Conservation (phyloP, 1,140 invertebrate species). For the Hylaeus volcanicus region DNA sequence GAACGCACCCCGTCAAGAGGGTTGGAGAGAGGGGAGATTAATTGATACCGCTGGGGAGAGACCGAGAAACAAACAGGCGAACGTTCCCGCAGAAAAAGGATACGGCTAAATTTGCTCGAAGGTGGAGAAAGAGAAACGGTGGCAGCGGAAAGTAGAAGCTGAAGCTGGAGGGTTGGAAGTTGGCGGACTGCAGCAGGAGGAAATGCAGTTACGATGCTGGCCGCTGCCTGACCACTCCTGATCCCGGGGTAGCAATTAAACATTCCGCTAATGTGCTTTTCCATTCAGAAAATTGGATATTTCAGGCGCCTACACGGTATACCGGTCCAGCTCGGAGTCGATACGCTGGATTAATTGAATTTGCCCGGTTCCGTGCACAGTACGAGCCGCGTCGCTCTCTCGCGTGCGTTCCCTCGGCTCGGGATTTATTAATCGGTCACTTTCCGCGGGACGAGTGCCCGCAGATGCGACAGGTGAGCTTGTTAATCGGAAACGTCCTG, state of each 20-base stretch:
- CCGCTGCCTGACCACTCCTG: constrained; percentile 62
- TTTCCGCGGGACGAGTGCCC: background rate
- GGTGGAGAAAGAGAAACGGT: constrained; percentile 37
- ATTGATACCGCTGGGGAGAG: constrained; percentile 60
- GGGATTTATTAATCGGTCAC: constrained; percentile 72
- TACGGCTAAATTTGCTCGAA: background rate
- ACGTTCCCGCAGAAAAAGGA: constrained; percentile 37
- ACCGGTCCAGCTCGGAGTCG: constrained; percentile 55
- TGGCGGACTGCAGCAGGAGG: constrained; percentile 50
- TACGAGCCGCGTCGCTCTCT: constrained; percentile 16
- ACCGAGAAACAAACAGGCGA: constrained; percentile 33
- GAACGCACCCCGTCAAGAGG: constrained; percentile 60
- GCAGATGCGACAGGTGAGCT: constrained; percentile 8
- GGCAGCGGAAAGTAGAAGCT: constrained; percentile 49
- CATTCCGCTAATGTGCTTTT: constrained; percentile 78
- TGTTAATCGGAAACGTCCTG: background rate
- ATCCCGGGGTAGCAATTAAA: constrained; percentile 76
- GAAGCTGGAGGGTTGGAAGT: constrained; percentile 25
- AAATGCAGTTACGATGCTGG: constrained; percentile 61
- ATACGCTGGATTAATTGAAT: constrained; percentile 75
- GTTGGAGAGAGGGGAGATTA: constrained; percentile 60
- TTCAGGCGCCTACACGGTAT: constrained; percentile 63
- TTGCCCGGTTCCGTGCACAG: constrained; percentile 55
- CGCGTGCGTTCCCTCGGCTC: constrained; percentile 53
- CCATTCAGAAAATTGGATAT: constrained; percentile 79